phyloP scores from a whole-genome alignment of 2,113 vertebrate species.

The Amia ocellicauda region DNA sequence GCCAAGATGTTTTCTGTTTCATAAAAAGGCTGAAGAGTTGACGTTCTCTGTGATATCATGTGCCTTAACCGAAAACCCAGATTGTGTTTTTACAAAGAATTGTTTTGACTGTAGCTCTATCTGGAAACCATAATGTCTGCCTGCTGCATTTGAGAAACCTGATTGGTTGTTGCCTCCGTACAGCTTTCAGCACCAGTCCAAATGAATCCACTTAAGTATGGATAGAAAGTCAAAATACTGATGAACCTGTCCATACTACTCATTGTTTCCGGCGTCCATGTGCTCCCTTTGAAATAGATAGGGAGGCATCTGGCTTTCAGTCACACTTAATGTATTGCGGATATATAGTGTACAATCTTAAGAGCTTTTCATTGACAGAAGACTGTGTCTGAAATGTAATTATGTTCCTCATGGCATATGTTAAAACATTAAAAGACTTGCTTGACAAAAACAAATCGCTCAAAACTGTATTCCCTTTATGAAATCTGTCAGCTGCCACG shows the following conservation, averaged over 20 bases:
- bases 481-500: conserved; percentile 46
- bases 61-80: not conserved
- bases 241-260: conserved; percentile 48
- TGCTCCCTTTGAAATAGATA: not conserved
- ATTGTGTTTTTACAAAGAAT: not conserved
- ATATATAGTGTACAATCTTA: not conserved
- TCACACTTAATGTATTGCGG: not conserved
- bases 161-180: conserved; percentile 45
- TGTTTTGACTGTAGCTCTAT: conserved; percentile 10
- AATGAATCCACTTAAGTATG: conserved; percentile 40
- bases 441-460: conserved; percentile 33
- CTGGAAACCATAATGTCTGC: conserved; percentile 26
- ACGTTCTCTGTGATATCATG: too few relatives aligned
- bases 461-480: conserved; percentile 30
- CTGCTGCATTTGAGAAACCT: conserved; percentile 30
- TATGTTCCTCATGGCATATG: conserved; percentile 33
- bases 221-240: conserved; percentile 60
- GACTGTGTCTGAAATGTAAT: not conserved
- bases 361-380: conserved; percentile 16
- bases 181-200: conserved; percentile 60
- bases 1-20: too few relatives aligned
- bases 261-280: conserved; percentile 36
- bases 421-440: conserved; percentile 30
- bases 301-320: conserved; percentile 53
- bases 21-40: too few relatives aligned